Base-by-base conservation (phyloP, 2,113 vertebrate species). In the Progne subis region DNA sequence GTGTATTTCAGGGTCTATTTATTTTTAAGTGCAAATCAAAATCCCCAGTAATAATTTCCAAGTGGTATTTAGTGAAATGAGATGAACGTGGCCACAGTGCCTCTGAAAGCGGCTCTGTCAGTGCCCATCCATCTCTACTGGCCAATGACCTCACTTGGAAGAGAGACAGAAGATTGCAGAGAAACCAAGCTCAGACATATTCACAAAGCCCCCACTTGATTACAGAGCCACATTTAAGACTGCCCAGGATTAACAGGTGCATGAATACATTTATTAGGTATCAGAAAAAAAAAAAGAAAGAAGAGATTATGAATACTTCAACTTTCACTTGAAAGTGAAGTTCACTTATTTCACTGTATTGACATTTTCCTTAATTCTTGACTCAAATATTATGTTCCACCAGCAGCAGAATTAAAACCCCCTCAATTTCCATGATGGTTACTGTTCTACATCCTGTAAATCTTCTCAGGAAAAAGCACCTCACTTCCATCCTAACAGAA, bases 11-110 rank as follows among this genome's bases (percentile, higher is more conserved):
- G 41, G 63, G 71, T 77, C 68, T 91, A 74, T 88, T 82, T 94
- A 65, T 78, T 92, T 94, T 91, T 56, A 94, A 92, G 44, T 60
- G 90, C 17, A 70, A 77, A 91, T 71, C 71, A 83, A 85, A 94
- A 88, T 13, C 21, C 19, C 21, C 41, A 49, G 34, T 44, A 94
- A 93, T 63, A 55, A 46, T 77, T 94, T 74, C 39, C 55, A 80
- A 64, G 37, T 19, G 32, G 24, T 15, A 81, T 82, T 88, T 63
- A 88, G 44, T 67, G 31, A 69, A 90, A 90, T 77, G 55, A 74
- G 50, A 90, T 80, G 9, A 92, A 61, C 16, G 12, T 31, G 71
- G 74, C 31, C 28, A 50, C 46, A 43, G 15, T 52, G 84, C 44
- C 50, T n/a, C 19, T 50, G 64, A n/a, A 59, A 75, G 17, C 44